Percentiles rank a stretch among this genome's conserved stretches.
phyloP scores from a whole-genome alignment of 2,113 vertebrate genomes.

The Notarius lentiginosus region DNA sequence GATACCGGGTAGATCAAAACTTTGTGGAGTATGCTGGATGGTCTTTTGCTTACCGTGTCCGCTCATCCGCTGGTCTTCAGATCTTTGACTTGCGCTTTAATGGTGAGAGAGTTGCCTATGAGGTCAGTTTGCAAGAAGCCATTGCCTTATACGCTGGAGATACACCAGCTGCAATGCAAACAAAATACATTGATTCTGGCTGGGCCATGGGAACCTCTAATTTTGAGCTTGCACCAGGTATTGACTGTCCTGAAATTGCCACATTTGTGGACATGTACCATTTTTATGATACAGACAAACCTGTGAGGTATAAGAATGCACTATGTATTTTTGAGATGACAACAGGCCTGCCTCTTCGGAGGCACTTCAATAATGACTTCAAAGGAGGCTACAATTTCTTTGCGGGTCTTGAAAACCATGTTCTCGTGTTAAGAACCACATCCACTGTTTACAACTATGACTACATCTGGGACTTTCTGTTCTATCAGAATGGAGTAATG shows the following conservation, averaged over 20 bases:
- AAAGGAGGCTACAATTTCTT: conserved; percentile 82
- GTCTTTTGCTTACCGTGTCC: conserved; percentile 84
- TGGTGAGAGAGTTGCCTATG: conserved; percentile 83
- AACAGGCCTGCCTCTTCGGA: conserved; percentile 78
- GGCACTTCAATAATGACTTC: conserved; percentile 83
- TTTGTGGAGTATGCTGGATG: conserved; percentile 82
- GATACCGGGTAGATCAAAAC: conserved; percentile 75
- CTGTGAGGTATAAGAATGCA: conserved; percentile 69
- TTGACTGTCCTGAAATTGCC: conserved; percentile 86
- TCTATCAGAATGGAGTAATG: conserved; percentile 87
- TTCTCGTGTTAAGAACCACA: conserved; percentile 83
- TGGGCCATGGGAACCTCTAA: conserved; percentile 83
- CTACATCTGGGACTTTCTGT: conserved; percentile 91
- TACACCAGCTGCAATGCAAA: conserved; percentile 86
- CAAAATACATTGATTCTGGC: conserved; percentile 84
- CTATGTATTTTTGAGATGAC: conserved; percentile 90
- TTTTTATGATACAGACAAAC: conserved; percentile 79
- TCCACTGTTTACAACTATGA: conserved; percentile 94
- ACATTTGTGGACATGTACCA: conserved; percentile 81
- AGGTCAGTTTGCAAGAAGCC: conserved; percentile 88
- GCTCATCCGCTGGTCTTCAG: conserved; percentile 82
- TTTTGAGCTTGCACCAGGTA: conserved; percentile 80
- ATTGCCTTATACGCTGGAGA: conserved; percentile 84
- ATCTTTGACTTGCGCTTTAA: conserved; percentile 83
- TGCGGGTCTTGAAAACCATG: conserved; percentile 78